Conservation (phyloP, 2,888 invertebrate genomes). For the Callinectes sapidus region DNA sequence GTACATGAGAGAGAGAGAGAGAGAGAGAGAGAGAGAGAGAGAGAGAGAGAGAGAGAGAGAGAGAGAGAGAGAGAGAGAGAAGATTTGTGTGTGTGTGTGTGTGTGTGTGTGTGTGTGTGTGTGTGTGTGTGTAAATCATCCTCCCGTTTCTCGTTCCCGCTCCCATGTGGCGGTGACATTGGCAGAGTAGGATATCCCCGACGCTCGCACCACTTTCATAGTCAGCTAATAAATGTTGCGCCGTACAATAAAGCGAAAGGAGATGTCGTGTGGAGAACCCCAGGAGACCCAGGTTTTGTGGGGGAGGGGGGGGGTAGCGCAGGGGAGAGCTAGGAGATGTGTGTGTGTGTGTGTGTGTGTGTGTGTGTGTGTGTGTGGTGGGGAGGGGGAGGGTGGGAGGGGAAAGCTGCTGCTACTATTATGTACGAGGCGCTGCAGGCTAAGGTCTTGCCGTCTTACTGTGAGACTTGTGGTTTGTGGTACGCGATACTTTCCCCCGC, state of each 20-base stretch:
- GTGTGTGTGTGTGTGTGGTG: background rate
- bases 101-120: background rate
- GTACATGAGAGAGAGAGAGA: background rate
- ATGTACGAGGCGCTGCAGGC: slow-evolving; percentile 16
- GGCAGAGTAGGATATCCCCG: background rate
- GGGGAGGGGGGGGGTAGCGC: background rate
- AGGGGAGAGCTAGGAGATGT: too few species aligned
- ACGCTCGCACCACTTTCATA: slow-evolving; percentile 2
- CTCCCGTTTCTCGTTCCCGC: background rate
- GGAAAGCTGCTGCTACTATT: background rate
- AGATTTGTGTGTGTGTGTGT: background rate
- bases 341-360: background rate
- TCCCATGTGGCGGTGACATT: background rate
- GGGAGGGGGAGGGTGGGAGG: background rate
- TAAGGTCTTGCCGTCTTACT: background rate
- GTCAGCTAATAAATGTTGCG: slow-evolving; percentile 26
- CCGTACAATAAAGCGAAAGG: slow-evolving; percentile 20
- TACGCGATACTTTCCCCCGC: too few species aligned
- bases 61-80: background rate
- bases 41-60: background rate
- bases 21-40: background rate
- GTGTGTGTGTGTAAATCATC: background rate
- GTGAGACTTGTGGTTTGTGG: background rate
- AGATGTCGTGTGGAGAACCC: background rate
- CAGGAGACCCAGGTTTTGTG: background rate